A percentile compares a stretch with the other conserved stretches of the same genome.
Conservation (phyloP, 2,797 vertebrate genomes). For the Molossus alvarezi region DNA sequence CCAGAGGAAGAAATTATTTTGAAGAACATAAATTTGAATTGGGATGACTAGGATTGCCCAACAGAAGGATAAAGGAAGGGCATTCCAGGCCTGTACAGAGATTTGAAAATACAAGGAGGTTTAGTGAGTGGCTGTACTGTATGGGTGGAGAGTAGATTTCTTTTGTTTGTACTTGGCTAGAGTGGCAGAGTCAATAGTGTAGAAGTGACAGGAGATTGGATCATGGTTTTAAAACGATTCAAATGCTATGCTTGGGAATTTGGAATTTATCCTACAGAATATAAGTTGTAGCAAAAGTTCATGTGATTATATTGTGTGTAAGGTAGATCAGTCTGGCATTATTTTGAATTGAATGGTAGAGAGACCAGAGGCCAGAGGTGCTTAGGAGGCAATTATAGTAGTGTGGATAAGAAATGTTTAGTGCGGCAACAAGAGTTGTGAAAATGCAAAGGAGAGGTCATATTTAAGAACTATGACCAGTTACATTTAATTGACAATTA, state of each 20-base stretch:
- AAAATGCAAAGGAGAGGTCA: constrained; percentile 37
- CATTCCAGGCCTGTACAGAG: not conserved
- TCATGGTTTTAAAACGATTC: constrained; percentile 2
- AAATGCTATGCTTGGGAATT: not conserved
- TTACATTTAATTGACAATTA: constrained; percentile 40
- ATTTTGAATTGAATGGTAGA: not conserved
- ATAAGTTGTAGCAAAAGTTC: not conserved
- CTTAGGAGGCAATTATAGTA: not conserved
- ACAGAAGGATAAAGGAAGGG: not conserved
- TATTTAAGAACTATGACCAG: constrained; percentile 35
- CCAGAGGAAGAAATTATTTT: constrained; percentile 56
- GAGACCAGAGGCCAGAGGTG: constrained; percentile 21
- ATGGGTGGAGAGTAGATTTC: not conserved
- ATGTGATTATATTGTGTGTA: not conserved
- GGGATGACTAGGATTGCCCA: not conserved
- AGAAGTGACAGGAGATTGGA: not conserved
- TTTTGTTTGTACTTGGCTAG: not conserved
- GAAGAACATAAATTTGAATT: constrained; percentile 36
- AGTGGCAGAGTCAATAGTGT: not conserved
- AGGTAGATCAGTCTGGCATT: constrained; percentile 7
- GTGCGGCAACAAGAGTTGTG: not conserved
- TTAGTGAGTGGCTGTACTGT: not conserved
- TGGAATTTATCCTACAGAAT: constrained; percentile 17
- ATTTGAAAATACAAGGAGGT: not conserved
- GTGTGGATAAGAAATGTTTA: not conserved